A percentile compares a stretch with the other conserved stretches of the same genome.
Conservation (phyloP, 2,113 vertebrate species). For the Lagenorhynchus albirostris region DNA sequence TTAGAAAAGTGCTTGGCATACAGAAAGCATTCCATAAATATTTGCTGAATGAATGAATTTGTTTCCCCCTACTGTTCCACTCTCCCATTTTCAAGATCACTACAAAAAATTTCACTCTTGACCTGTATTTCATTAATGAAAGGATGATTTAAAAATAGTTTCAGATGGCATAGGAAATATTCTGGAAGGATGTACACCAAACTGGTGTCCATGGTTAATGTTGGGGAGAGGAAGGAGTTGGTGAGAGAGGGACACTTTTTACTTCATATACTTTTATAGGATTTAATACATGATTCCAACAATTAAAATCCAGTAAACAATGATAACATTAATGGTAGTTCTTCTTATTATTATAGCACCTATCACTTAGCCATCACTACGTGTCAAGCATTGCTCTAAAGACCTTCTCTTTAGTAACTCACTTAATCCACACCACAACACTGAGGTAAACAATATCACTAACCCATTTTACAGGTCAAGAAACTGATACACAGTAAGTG, state of each 20-base stretch:
- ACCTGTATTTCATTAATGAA: not conserved
- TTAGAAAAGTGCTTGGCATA: not conserved
- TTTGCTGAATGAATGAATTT: not conserved
- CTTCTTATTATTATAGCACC: not conserved
- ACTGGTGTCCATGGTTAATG: not conserved
- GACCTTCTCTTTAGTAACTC: not conserved
- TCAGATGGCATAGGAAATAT: not conserved
- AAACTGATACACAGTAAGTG: not conserved
- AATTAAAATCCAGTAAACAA: not conserved
- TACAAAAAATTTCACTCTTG: not conserved
- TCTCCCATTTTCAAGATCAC: not conserved
- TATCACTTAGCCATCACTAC: not conserved
- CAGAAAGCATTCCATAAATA: not conserved
- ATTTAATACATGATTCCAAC: not conserved
- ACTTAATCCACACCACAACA: not conserved
- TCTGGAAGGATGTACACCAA: not conserved
- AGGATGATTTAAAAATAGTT: constrained; percentile 8
- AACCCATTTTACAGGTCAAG: not conserved
- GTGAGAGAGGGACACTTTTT: not conserved
- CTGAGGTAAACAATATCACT: not conserved
- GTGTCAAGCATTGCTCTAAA: not conserved
- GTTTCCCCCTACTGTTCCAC: not conserved
- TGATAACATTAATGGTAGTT: not conserved
- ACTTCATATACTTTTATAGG: not conserved
- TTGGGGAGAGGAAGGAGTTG: not conserved